phyloP scores from a whole-genome alignment of 2,888 invertebrate genomes.

The Prosapia bicincta region DNA sequence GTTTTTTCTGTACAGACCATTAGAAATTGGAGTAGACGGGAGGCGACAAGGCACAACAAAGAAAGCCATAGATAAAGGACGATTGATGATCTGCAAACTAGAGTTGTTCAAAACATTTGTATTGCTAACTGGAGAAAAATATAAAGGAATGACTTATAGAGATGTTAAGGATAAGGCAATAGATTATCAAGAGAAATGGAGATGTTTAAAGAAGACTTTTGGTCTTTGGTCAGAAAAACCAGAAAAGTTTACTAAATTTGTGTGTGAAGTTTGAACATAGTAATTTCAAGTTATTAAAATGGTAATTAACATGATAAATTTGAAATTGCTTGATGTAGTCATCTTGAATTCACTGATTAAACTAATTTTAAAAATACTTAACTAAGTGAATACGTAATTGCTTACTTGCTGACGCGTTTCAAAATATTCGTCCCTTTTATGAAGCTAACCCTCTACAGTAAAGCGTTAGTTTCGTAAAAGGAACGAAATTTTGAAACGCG shows the following conservation, averaged over 20 bases:
- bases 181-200: not conserved
- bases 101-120: slow-evolving; percentile 40
- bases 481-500: too few species aligned
- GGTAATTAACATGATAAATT: too few species aligned
- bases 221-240: not conserved
- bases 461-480: too few species aligned
- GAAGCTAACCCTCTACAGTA: too few species aligned
- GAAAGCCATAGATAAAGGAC: slow-evolving; percentile 51
- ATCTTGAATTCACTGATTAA: too few species aligned
- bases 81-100: slow-evolving; percentile 50
- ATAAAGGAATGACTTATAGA: slow-evolving; percentile 12
- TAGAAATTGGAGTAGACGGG: slow-evolving; percentile 74
- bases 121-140: slow-evolving; percentile 26
- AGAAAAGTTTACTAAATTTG: not conserved
- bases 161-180: not conserved
- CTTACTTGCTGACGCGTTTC: too few species aligned
- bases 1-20: slow-evolving; percentile 51
- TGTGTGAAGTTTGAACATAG: too few species aligned
- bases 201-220: not conserved
- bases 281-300: too few species aligned
- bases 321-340: too few species aligned
- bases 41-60: slow-evolving; percentile 75
- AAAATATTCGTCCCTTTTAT: too few species aligned
- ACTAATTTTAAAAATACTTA: too few species aligned
- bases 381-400: too few species aligned